Evolutionary conservation across 2,888 invertebrate species (phyloP), one percentile per base, ranked within the genome.

Genomic region (Hypolimnas misippus): DNA sequence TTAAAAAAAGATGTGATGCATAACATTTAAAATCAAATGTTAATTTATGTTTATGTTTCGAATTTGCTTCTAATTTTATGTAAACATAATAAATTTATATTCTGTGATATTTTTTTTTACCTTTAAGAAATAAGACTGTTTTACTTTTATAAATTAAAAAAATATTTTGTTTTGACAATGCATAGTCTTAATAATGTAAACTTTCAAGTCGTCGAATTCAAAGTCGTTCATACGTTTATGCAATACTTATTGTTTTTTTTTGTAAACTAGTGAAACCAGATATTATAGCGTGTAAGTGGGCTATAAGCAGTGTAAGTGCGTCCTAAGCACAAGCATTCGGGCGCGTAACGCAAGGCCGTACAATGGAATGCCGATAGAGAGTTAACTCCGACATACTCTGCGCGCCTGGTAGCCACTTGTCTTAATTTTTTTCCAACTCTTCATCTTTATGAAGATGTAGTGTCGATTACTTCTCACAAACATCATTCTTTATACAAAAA

Each of bases 291-390:
- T 44, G 3, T 19, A 46, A 16, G 14, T 5, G 40, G n/a, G 14
- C 14, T 38, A 14, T 38, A 14, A 44, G 12, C 49, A 7, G 8
- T 53, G 46, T 38, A 31, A 35, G 35, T 35, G 16, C 46, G 46
- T 38, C 52, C 35, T 59, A 53, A 54, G 38, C n/a, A 38, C 14
- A 60, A 44, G 60, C 54, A 57, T 57, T 60, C 55, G 60, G 65
- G 51, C 60, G 65, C 52, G 69, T 61, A 65, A 57, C 75, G 69
- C 70, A 69, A 71, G 69, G 69, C 70, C 76, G 76, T 68, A 73
- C 77, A 71, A 77, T 74, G 85, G 86, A 86, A 87, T 87, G 85
- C 70, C 62, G 82, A 79, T 84, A 81, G 84, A 87, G 83, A 84
- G 85, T 78, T 78, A 80, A 76, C 77, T 79, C 76, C 69, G 68